phyloP scores from a whole-genome alignment of 1,140 invertebrate genomes.

The Yoshiicerus persimilis region DNA sequence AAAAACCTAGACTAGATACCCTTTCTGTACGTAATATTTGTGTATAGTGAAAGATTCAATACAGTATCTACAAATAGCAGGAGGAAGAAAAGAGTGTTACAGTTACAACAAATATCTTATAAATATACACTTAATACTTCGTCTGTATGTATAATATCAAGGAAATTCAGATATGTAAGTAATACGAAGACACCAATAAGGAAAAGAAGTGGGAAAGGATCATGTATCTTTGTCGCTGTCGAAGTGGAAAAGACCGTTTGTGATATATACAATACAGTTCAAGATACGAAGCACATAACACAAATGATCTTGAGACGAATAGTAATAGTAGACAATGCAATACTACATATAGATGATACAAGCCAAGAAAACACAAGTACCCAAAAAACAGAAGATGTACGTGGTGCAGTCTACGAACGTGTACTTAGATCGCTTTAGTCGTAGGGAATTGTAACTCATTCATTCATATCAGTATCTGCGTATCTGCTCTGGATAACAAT shows the following conservation, averaged over 20 bases:
- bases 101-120: not conserved
- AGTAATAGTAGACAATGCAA: not conserved
- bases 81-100: not conserved
- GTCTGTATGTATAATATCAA: not conserved
- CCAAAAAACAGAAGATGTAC: not conserved
- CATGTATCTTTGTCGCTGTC: constrained; percentile 21
- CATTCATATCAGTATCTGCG: not conserved
- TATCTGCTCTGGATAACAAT: not conserved
- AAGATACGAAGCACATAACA: not conserved
- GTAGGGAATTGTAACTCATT: not conserved
- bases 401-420: not conserved
- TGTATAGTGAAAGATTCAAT: not conserved
- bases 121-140: not conserved
- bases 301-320: not conserved
- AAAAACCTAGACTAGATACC: not conserved
- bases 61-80: not conserved
- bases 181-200: not conserved
- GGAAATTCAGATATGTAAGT: not conserved
- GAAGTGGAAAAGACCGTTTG: not conserved
- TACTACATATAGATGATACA: not conserved
- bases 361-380: not conserved
- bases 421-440: not conserved
- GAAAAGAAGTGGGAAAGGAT: not conserved
- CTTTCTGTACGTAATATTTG: not conserved
- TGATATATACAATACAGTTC: not conserved